Conservation (phyloP, 1,140 invertebrate genomes). For the silkworm (Bombyx mori) region ASM3026992v2 NC_085110.1:18805001-18805500, state of each 20-base stretch:
- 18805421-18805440: conserved; percentile 82
- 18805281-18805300: conserved; percentile 92
- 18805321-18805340: conserved; percentile 95
- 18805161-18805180: conserved; percentile 10
- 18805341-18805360: conserved; percentile 84
- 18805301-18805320: conserved; percentile 84
- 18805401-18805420: conserved; percentile 95
- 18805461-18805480: conserved; percentile 87
- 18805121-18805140: conserved; percentile 33
- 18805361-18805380: conserved; percentile 41
- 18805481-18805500: conserved; percentile 89
- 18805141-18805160: conserved; percentile 25
- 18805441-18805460: conserved; percentile 87
- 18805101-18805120: conserved; percentile 49
- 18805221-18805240: conserved; percentile 86
- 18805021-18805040: conserved; percentile 93
- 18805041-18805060: conserved; percentile 53
- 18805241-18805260: conserved; percentile 84
- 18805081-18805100: conserved; percentile 32
- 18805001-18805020: conserved; percentile 92
- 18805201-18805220: conserved; percentile 85
- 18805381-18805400: conserved; percentile 84
- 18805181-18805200: conserved; percentile 79
- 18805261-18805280: conserved; percentile 89
- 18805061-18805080: conserved; percentile 40